Base-by-base conservation (phyloP, 2,113 vertebrate genomes). In the Phrynocephalus versicolor region DNA sequence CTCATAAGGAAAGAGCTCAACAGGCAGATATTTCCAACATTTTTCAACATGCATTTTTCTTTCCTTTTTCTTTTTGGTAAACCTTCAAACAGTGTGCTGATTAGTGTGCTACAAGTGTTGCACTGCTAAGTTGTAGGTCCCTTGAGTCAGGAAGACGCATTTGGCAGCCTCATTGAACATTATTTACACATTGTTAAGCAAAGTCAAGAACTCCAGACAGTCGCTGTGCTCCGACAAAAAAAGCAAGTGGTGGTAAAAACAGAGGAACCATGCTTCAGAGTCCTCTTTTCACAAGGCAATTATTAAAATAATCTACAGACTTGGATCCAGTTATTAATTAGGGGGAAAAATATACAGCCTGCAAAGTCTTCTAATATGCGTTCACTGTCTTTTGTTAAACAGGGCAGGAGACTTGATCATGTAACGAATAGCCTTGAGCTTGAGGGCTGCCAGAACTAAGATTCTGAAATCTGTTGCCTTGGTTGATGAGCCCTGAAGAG, bases 221-320 rank as follows among this genome's bases (percentile, higher is more conserved):
- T 90, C 92, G 92, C 84, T 82, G 35, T 41, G 79, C 55, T 0
- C 82, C 39, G 81, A 3, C 81, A 45, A 82, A 78, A 82, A 78
- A 92, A 90, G 80, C 64, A 83, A 82, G 45, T 73, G 83, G 84
- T 73, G 83, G 84, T 60, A 86, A 91, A 87, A 92, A 88, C 87
- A 93, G 83, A 92, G 88, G n/a, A 91, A 27, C 93, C 90, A 83
- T 72, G 39, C 84, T 92, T 89, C 51, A 85, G 79, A 81, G 90
- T 37, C 82, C 88, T 93, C 69, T 92, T 89, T 85, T 91, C 88
- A 92, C 65, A 89, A 58, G 71, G 76, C 89, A 91, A 93, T 93
- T 91, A 78, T 85, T 69, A 87, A 95, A 92, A 93, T 94, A 91
- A 94, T 92, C 75, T 6, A 37, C 84, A 91, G 85, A 33, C 85